Evolutionary conservation across 2,113 vertebrate genomes (phyloP), one percentile per base, ranked within the genome.

Genomic region (Sinocyclocheilus rhinocerous): DNA sequence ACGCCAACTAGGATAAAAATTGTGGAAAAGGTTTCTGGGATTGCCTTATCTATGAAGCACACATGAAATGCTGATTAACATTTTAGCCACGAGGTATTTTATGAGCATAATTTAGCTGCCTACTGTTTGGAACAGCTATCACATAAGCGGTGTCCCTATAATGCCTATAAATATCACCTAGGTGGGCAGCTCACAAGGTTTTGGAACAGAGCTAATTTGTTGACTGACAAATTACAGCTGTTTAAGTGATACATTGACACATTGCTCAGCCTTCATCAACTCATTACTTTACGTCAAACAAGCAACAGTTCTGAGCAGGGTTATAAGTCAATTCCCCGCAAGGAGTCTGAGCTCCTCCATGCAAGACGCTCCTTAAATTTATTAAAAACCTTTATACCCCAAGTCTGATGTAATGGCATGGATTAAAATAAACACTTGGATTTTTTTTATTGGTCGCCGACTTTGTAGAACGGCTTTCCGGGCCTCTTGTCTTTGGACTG

Each of bases 401-500:
- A 36, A 26, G 50, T 33, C 84, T 79, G 39, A 73, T 63, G 33
- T 67, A 61, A 75, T 69, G 26, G 45, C 4, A 18, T 55, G 82
- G 33, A 57, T 50, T 65, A 48, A 45, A 42, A 63, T 50, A 76
- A 75, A 80, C 57, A 45, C 13, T 61, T 50, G 8, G 61, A 42
- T 7, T 6, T 85, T 6, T 85, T 87, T 89, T 86, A 87, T 69
- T 85, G 61, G 90, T 90, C 87, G 92, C 88, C 93, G 82, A 85
- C 45, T 82, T 82, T 76, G 76, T 72, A 84, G 82, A 72, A 72
- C 90, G 90, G 65, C 88, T 93, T 90, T 91, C 86, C 91, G 84
- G 89, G 92, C 82, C 83, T 87, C 90, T 79, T 86, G 90, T 91
- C 91, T 94, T 84, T 90, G 89, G 77, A 89, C 92, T 93, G 91